These are phyloP conservation scores for Chascanopsetta lugubris DNA, from an alignment of 2,113 vertebrate genomes.

Conservation along the genomic window DNA sequence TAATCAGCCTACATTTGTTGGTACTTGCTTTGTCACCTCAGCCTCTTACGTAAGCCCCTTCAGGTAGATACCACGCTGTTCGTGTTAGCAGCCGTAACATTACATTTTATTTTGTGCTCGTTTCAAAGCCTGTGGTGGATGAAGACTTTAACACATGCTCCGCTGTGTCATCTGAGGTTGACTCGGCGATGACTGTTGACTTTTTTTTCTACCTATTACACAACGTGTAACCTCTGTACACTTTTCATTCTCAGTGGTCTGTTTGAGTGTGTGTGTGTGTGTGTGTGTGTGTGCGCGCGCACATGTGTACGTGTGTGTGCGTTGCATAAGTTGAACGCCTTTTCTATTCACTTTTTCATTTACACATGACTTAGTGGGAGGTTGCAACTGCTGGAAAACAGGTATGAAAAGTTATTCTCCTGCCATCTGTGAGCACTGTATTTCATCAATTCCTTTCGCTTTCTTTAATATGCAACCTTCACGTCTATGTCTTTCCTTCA, in stretches of 20 bases:
- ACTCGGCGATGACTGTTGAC: conserved; percentile 24
- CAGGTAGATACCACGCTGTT: conserved; percentile 17
- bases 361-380: background rate
- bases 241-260: background rate
- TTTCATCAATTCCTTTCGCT: background rate
- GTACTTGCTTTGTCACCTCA: conserved; percentile 13
- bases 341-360: background rate
- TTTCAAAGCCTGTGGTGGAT: too few species aligned
- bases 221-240: conserved; percentile 61
- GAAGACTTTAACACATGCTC: background rate
- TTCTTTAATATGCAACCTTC: background rate
- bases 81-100: background rate
- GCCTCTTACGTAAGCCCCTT: conserved; percentile 48
- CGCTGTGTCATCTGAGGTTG: conserved; percentile 24
- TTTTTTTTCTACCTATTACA: conserved; percentile 52
- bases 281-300: background rate
- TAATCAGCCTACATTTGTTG: conserved; percentile 21
- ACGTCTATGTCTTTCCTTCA: background rate
- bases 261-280: background rate
- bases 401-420: conserved; percentile 27
- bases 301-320: too few species aligned
- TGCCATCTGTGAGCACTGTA: background rate
- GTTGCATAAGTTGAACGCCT: conserved; percentile 10
- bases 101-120: too few species aligned
- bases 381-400: background rate